Evolutionary conservation across 1,140 invertebrate genomes (phyloP), one percentile per base, ranked within the genome.

Genomic region (Sinella curviseta): DNA sequence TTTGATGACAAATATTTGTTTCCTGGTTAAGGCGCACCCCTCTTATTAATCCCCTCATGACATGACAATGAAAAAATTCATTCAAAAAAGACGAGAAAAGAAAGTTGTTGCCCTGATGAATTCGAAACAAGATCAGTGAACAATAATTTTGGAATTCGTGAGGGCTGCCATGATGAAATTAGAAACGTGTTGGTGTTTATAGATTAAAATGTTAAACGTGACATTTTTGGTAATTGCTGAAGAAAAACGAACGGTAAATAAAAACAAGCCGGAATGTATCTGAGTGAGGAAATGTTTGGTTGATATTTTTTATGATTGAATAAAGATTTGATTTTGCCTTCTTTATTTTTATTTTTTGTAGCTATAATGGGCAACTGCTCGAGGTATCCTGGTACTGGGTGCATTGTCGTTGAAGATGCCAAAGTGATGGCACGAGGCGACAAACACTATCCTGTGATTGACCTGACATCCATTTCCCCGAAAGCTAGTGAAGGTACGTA

Each of bases 391-490:
- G 92, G 91, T 86, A 91, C 92, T 84, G 94, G 94, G 87, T 95
- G 94, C 88, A 94, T 95, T 86, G 88, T 95, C 86, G 93, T 95
- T 84, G 93, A 95, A 90, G 94, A 95, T 88, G 92, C 94, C 78
- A 95, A 95, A 88, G 93, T 93, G 84, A 92, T 94, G 81, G 94
- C 94, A 81, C 92, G 94, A 85, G 79, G 84, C 57, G 83, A 84
- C 33, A 84, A 84, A 76, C 81, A 82, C 74, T 82, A 79, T 65
- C 83, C 81, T 82, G 79, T 83, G 81, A 82, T 82, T 81, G 83
- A 84, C 80, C 81, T 81, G 54, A 84, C 83, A 35, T 84, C 83
- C 74, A 82, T 82, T 78, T 81, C 83, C 34, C 83, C 83, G 14
- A 84, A 80, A 78, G 78, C 74, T 33, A 82, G 60, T 78, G 81